Base-by-base conservation (phyloP, 2,888 invertebrate species). In the Drosophila antonietae region DNA sequence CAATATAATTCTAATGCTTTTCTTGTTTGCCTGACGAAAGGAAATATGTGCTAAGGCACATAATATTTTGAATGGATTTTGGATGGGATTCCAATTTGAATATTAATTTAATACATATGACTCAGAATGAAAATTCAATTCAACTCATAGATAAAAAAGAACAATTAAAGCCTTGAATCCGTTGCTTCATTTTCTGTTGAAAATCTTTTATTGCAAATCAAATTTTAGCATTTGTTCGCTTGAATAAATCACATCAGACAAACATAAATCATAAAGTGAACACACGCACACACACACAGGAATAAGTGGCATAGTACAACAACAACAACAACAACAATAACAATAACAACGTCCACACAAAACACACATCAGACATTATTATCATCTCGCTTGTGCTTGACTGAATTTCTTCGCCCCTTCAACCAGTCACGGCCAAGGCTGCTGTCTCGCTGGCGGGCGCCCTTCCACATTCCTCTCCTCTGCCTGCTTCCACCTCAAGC, bases 351-450 rank as follows among this genome's bases (percentile, higher is more conserved):
- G 66, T 33, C 12, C 46, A 61, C 75, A 81, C 78, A 81, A 75
- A 79, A 80, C 79, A 86, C 88, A 89, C 81, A 83, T 81, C 91
- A 86, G 90, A 86, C 91, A 89, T 90, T 91, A 89, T 89, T 91
- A 92, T 91, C 92, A 92, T 91, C 91, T 90, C 81, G 90, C 90
- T 92, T 89, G 90, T 91, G 92, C 91, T 92, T 92, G 91, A 92
- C 73, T 92, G 91, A 90, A 83, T 92, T 92, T 90, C 83, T 81
- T 89, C 88, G 76, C 62, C 62, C 47, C 35, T 72, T 62, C 68
- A 75, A 53, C 53, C 60, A 51, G 71, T 75, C 84, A 72, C 31
- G 73, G 52, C 86, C 69, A 72, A 75, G 80, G 66, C 75, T 80
- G 70, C 65, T 73, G 73, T 67, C 51, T 66, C 67, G 75, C 47